phyloP scores from a whole-genome alignment of 1,140 invertebrate species.

The Globodera ellingtonae region DNA sequence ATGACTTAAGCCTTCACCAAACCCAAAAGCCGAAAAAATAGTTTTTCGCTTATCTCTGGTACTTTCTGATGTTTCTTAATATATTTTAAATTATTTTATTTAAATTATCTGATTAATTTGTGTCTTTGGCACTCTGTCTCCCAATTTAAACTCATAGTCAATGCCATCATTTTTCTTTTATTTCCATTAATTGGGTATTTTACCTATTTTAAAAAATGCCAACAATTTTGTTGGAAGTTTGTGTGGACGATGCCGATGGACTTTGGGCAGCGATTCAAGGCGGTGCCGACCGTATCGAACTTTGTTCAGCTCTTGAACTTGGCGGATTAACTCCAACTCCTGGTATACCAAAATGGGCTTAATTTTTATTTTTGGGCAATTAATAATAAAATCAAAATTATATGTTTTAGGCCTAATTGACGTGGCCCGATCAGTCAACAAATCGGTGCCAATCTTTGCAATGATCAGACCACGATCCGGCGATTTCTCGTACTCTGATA shows the following conservation, averaged over 20 bases:
- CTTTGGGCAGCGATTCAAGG: conserved; percentile 28
- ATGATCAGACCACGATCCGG: conserved; percentile 32
- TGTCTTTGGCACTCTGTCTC: too few relatives aligned
- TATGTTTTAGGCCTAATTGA: conserved; percentile 17
- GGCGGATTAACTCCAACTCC: conserved; percentile 34
- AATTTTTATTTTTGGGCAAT: neutral
- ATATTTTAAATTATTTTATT: too few relatives aligned
- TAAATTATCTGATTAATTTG: too few relatives aligned
- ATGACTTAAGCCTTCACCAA: too few relatives aligned
- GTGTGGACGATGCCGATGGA: conserved; percentile 31
- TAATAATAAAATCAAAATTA: neutral
- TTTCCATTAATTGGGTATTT: neutral
- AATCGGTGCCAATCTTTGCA: conserved; percentile 22
- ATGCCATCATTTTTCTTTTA: neutral
- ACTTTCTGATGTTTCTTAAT: too few relatives aligned
- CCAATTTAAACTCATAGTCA: too few relatives aligned
- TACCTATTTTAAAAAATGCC: conserved; percentile 4
- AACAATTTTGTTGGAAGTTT: conserved; percentile 36
- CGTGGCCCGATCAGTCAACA: conserved; percentile 3
- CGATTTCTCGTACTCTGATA: conserved; percentile 29
- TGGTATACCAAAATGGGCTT: neutral
- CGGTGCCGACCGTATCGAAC: conserved; percentile 37
- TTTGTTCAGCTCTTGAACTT: conserved; percentile 34
- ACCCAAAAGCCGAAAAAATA: too few relatives aligned
- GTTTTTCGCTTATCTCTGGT: too few relatives aligned